A percentile compares a stretch with the other conserved stretches of the same genome.
Evolutionary conservation across 1,140 invertebrate species (phyloP).

Genomic region (Atopsyche davidsoni): DNA sequence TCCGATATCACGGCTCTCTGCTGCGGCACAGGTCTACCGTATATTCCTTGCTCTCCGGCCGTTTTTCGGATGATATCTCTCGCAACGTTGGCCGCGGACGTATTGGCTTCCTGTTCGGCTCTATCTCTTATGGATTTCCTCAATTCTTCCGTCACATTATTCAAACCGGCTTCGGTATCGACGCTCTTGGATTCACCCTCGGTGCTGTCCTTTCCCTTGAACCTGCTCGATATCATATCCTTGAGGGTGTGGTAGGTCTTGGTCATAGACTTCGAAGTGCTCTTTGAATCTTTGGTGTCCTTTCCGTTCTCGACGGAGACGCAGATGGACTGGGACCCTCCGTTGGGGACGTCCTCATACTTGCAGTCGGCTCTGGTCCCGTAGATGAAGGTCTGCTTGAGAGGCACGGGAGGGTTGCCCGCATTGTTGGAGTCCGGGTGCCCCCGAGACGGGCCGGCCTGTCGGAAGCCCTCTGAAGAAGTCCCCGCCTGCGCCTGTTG

Average conservation of each 20-base stretch:
- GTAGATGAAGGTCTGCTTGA: constrained; percentile 37
- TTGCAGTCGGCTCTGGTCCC: constrained; percentile 35
- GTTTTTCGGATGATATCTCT: constrained; percentile 33
- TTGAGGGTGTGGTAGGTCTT: constrained; percentile 79
- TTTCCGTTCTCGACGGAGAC: constrained; percentile 49
- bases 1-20: constrained; percentile 34
- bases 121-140: constrained; percentile 46
- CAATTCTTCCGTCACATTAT: constrained; percentile 58
- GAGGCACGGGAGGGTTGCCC: constrained; percentile 17
- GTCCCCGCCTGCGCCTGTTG: constrained; percentile 21
- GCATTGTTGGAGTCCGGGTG: constrained; percentile 19
- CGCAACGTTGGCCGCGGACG: constrained; percentile 34
- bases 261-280: constrained; percentile 58
- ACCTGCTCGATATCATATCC: constrained; percentile 77
- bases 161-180: constrained; percentile 54
- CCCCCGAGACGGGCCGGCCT: constrained; percentile 20
- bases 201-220: constrained; percentile 59
- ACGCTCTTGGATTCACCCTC: constrained; percentile 44
- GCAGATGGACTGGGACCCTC: constrained; percentile 45
- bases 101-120: constrained; percentile 43
- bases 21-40: constrained; percentile 53
- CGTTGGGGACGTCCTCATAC: constrained; percentile 34
- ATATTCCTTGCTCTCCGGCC: constrained; percentile 48
- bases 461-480: constrained; percentile 23
- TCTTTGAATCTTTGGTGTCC: constrained; percentile 51